Evolutionary conservation across 2,113 vertebrate species (phyloP).

Genomic region (Rostratula benghalensis): DNA sequence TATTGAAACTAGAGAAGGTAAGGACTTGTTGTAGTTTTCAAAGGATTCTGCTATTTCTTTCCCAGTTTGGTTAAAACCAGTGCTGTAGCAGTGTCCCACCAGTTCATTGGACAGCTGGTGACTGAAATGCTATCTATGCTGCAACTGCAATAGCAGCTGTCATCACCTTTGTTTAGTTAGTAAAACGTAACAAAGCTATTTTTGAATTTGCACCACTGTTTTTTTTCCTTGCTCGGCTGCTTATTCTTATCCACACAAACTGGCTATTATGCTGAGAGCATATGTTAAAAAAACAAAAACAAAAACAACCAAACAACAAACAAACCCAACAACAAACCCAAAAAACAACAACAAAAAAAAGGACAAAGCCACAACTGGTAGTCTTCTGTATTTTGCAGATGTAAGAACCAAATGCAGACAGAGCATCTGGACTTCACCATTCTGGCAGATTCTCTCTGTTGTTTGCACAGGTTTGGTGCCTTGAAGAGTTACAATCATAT

Average conservation of each 20-base stretch:
- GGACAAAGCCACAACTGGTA: not conserved
- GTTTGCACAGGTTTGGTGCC: not conserved
- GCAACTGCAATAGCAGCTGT: slow-evolving; percentile 2
- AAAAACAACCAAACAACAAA: not conserved
- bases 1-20: not conserved
- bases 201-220: not conserved
- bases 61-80: not conserved
- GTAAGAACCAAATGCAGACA: not conserved
- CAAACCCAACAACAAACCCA: not conserved
- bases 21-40: not conserved
- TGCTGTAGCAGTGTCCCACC: not conserved
- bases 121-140: not conserved
- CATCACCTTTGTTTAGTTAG: not conserved
- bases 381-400: not conserved
- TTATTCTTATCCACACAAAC: not conserved
- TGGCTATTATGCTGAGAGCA: not conserved
- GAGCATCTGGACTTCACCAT: not conserved
- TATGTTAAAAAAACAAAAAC: not conserved
- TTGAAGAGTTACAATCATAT: not conserved
- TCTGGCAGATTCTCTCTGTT: not conserved
- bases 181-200: not conserved
- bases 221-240: not conserved
- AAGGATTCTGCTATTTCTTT: not conserved
- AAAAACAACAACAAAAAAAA: not conserved
- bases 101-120: not conserved